phyloP scores from a whole-genome alignment of 2,888 invertebrate genomes.

The Leucophenga maculata region DNA sequence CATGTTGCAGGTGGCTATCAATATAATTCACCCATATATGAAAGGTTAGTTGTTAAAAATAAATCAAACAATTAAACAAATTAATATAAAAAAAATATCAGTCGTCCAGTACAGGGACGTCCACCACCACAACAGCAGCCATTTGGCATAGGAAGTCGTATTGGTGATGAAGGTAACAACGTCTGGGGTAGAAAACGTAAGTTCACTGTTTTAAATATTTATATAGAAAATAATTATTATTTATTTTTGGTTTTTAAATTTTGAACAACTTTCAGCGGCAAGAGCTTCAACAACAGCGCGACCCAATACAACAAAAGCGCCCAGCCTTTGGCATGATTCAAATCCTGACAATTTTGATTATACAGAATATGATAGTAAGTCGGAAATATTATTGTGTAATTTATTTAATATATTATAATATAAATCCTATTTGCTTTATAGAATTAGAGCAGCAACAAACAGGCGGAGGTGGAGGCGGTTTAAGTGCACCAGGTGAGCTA shows the following conservation, averaged over 20 bases:
- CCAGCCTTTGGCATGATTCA: slow-evolving; percentile 54
- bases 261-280: neutral
- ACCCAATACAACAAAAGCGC: slow-evolving; percentile 6
- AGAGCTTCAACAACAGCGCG: neutral
- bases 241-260: neutral
- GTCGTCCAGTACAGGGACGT: slow-evolving; percentile 36
- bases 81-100: slow-evolving; percentile 15
- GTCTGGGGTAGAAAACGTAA: slow-evolving; percentile 2
- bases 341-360: slow-evolving; percentile 51
- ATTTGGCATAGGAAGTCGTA: slow-evolving; percentile 36
- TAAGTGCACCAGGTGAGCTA: neutral
- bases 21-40: slow-evolving; percentile 11
- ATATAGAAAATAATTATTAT: neutral
- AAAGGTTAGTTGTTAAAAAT: slow-evolving; percentile 24
- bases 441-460: too few relatives aligned
- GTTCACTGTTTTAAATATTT: neutral
- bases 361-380: slow-evolving; percentile 32
- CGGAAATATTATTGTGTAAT: neutral
- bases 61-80: neutral
- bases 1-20: neutral
- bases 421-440: neutral
- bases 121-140: slow-evolving; percentile 36
- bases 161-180: slow-evolving; percentile 36
- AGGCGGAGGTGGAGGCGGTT: too few relatives aligned
- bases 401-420: neutral